Evolutionary conservation across 2,797 vertebrate species (phyloP).

Genomic region (Huso huso): DNA sequence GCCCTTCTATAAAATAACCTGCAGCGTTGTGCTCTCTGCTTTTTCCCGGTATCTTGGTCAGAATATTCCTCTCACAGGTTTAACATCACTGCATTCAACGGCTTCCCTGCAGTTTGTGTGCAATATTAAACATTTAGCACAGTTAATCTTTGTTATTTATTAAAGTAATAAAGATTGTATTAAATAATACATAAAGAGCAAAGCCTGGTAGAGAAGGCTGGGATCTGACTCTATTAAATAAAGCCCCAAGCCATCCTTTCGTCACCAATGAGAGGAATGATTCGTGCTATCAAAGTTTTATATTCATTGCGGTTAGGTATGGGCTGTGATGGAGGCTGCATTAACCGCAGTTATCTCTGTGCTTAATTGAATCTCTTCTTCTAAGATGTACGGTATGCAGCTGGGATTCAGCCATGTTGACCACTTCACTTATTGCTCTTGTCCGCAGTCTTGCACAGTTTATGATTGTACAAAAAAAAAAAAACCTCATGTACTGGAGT

Average conservation of each 20-base stretch:
- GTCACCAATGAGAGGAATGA: background rate
- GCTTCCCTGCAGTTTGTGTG: background rate
- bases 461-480: no score
- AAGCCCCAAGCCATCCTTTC: background rate
- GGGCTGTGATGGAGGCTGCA: background rate
- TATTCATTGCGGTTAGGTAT: background rate
- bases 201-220: background rate
- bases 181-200: conserved; percentile 4
- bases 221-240: background rate
- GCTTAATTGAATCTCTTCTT: no score
- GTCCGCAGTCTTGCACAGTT: no score
- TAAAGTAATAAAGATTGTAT: background rate
- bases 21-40: no score
- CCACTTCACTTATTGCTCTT: no score
- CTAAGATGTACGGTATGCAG: no score
- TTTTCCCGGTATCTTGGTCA: no score
- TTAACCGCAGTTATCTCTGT: no score
- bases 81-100: no score
- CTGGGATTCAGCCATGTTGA: no score
- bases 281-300: background rate
- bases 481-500: background rate
- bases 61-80: no score
- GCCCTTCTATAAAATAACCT: no score
- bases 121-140: conserved; percentile 2
- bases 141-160: conserved; percentile 4